Evolutionary conservation across 2,888 invertebrate genomes (phyloP), one percentile per base, ranked within the genome.

Genomic region (Cancer borealis): DNA sequence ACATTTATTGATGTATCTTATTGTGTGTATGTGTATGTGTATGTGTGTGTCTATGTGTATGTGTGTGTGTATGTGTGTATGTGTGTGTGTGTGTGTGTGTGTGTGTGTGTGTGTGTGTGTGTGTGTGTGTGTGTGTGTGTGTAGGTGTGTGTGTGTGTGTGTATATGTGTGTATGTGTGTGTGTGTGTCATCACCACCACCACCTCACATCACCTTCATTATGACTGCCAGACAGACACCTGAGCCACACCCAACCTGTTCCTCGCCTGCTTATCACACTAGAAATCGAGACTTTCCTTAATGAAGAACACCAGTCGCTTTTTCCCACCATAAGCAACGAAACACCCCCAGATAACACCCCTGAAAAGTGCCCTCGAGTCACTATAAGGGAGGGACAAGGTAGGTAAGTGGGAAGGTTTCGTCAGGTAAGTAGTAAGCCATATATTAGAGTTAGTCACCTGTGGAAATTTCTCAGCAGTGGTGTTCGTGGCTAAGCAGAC

Each of bases 151-250:
- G 84, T 84, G 39, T 39, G 84, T 84, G 39, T 84, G 39, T 84
- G 39, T 84, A 39, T 84, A 39, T 84, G 39, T 84, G 39, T 84
- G 39, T 84, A 39, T 84, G 84, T 84, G 84, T 39, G 84, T 84
- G 84, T 84, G 17, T 30, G 84, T 84, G 17, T 84, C 84, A 84
- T 84, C 84, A 84, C 84, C 84, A 84, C 84, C 84, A 84, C 84
- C 84, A 30, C 84, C 84, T 84, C 84, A 14, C 84, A 84, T 84
- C 84, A 84, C 84, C 84, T 84, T 84, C 84, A 84, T 84, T 84
- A 84, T 84, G 84, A 84, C 10, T 84, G 30, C 84, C 84, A 10
- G 84, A 84, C 84, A 10, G 84, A 84, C 30, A 84, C 84, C 84
- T 84, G 84, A 84, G 39, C 84, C 84, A 84, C 84, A 84, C 84